Base-by-base conservation (phyloP, 2,113 vertebrate genomes). In the Siphamia tubifer region DNA sequence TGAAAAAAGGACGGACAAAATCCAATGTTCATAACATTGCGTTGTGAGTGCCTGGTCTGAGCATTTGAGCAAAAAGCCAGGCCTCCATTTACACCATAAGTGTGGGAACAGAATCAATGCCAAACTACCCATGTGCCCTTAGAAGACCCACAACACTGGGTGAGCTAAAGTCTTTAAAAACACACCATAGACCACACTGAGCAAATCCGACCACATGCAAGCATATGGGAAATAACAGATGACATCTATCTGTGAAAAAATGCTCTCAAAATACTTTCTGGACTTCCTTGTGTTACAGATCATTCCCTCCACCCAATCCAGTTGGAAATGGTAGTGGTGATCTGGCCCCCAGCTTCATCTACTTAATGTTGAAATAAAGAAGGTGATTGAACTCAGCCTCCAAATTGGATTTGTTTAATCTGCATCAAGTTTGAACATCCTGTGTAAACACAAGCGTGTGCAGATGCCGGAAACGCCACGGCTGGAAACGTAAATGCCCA, bases 361-460 rank as follows among this genome's bases (percentile, higher is more conserved):
- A 68, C 78, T 77, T 79, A 70, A 75, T 81, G 82, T 76, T 79
- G 64, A 89, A 90, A 86, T 81, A 78, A 82, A 87, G 79, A 75
- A 87, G 86, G 83, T 79, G 82, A 91, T 83, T 84, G 77, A 90
- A 87, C 84, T 83, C 79, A 55, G 73, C 27, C 58, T 81, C 85
- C 75, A 87, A 86, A 91, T 88, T 88, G 84, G 84, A 92, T 90
- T 91, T 92, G 88, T 90, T 89, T 89, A 88, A 90, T 91, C 89
- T 91, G 85, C 78, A 76, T 83, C 71, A 75, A 90, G 84, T 84
- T 89, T 80, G 77, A 89, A 91, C 87, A 87, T 91, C 84, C 86
- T 91, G 87, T 89, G 84, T 88, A 87, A 90, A 91, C 88, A 91
- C 61, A 51, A 85, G 83, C 68, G 82, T 88, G 80, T 82, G 85